A percentile compares a stretch with the other conserved stretches of the same genome.
These are phyloP conservation scores for Parnassius apollo DNA, from an alignment of 2,888 invertebrate species.

Conservation along the genomic window DNA sequence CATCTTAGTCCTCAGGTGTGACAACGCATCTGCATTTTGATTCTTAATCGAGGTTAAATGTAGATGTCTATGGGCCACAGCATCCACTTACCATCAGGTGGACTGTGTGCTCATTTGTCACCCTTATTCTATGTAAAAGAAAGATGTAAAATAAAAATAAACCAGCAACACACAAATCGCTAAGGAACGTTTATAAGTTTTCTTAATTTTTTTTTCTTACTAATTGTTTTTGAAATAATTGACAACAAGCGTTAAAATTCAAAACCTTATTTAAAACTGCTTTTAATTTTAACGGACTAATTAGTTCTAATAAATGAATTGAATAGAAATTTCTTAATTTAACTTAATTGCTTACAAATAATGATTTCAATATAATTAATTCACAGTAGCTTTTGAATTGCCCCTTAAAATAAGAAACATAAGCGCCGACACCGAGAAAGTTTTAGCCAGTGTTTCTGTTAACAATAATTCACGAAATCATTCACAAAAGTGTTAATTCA, in stretches of 20 bases:
- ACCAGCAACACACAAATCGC: neutral
- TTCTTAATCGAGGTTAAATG: too few relatives aligned
- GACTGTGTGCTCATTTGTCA: too few relatives aligned
- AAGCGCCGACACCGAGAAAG: slow-evolving; percentile 11
- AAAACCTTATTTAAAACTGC: slow-evolving; percentile 19
- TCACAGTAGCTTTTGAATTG: slow-evolving; percentile 29
- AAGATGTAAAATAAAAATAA: too few relatives aligned
- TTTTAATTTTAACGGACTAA: slow-evolving; percentile 25
- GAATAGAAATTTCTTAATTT: slow-evolving; percentile 34
- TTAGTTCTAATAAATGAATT: slow-evolving; percentile 30
- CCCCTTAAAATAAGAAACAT: slow-evolving; percentile 27
- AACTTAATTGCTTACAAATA: slow-evolving; percentile 42
- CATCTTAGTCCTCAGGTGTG: too few relatives aligned
- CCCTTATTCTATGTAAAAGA: too few relatives aligned
- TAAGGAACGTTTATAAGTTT: slow-evolving; percentile 1
- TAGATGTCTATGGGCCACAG: too few relatives aligned
- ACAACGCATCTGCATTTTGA: too few relatives aligned
- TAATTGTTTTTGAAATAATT: slow-evolving; percentile 8
- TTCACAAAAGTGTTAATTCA: slow-evolving; percentile 14
- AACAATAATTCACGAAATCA: neutral
- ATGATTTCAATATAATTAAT: slow-evolving; percentile 37
- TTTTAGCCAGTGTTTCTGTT: neutral
- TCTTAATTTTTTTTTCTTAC: neutral
- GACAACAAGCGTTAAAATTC: slow-evolving; percentile 17
- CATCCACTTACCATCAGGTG: too few relatives aligned